Percentiles rank a stretch among this genome's conserved stretches.
These are phyloP conservation scores for Rousettus leschenaultii DNA, from an alignment of 2,113 vertebrate genomes.

Conservation along the genomic window DNA sequence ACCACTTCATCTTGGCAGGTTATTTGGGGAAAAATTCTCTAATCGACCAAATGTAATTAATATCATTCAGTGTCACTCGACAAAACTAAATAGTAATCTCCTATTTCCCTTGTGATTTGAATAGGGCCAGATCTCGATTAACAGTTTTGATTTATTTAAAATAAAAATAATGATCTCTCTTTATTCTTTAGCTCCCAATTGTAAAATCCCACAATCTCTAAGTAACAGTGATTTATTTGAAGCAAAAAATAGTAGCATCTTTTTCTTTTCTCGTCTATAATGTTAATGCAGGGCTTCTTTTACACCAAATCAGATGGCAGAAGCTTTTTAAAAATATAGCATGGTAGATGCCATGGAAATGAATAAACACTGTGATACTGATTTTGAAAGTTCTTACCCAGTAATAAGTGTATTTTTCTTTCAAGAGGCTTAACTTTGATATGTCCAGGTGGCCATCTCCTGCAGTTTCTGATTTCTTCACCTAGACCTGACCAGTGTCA, in stretches of 20 bases:
- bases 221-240: slow-evolving; percentile 63
- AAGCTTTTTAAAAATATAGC: background rate
- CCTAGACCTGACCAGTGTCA: background rate
- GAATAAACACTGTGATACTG: background rate
- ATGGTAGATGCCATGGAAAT: background rate
- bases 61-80: slow-evolving; percentile 27
- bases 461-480: background rate
- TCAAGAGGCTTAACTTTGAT: background rate
- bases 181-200: slow-evolving; percentile 13
- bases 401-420: background rate
- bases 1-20: background rate
- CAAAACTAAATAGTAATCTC: slow-evolving; percentile 41
- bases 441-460: background rate
- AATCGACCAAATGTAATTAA: slow-evolving; percentile 52
- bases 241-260: slow-evolving; percentile 28
- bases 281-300: background rate
- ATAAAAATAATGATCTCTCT: slow-evolving; percentile 55
- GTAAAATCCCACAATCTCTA: slow-evolving; percentile 51
- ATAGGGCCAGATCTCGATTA: slow-evolving; percentile 49
- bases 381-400: slow-evolving; percentile 1
- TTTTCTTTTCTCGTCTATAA: slow-evolving; percentile 4
- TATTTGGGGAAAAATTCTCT: background rate
- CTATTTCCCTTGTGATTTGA: slow-evolving; percentile 28
- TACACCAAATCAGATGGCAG: background rate
- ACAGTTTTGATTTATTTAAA: slow-evolving; percentile 60